These are phyloP conservation scores for Tychaedon coryphoeus DNA, from an alignment of 2,113 vertebrate species.

Conservation along the genomic window DNA sequence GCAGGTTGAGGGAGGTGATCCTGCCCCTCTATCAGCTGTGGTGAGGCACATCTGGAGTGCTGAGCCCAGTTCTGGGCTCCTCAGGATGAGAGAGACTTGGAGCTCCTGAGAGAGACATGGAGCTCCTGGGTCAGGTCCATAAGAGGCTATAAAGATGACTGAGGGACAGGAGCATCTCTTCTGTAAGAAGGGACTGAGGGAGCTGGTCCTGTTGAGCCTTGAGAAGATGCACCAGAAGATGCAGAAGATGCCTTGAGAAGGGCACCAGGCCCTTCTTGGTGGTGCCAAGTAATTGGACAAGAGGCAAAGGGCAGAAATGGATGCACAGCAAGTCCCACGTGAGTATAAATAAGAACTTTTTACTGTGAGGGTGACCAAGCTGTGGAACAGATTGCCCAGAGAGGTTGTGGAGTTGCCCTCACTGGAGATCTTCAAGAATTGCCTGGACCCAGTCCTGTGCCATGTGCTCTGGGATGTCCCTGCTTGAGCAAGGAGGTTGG, in stretches of 20 bases:
- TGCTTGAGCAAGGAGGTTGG: neutral
- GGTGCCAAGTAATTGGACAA: neutral
- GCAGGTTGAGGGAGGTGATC: fast-evolving
- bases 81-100: neutral
- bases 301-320: neutral
- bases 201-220: neutral
- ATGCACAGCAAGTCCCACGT: neutral
- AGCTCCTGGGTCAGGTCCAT: neutral
- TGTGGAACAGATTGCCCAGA: neutral
- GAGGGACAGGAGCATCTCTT: neutral
- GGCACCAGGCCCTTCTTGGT: neutral
- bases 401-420: neutral
- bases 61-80: neutral
- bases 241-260: no score
- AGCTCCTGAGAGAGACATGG: neutral
- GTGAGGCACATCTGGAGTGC: neutral
- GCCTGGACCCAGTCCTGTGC: neutral
- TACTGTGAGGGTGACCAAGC: fast-evolving
- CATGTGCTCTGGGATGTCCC: neutral
- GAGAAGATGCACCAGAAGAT: no score
- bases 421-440: fast-evolving
- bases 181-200: neutral
- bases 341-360: neutral
- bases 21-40: neutral
- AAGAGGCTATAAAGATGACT: neutral